Evolutionary conservation across 2,888 invertebrate species (phyloP), one percentile per base, ranked within the genome.

Genomic region (Dolichopus griseipennis): DNA sequence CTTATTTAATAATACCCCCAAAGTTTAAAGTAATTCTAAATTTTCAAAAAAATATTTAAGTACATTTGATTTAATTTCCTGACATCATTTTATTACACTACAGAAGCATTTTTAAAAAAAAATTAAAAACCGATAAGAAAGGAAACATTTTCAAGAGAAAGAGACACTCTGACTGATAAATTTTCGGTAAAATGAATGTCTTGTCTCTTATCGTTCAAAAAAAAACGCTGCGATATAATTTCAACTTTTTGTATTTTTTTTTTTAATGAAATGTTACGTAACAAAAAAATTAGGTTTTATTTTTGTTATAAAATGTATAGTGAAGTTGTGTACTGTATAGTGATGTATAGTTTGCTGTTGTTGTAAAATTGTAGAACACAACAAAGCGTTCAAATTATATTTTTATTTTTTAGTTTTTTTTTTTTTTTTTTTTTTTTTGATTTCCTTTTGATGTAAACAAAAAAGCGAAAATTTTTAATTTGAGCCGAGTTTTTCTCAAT

Each of bases 201-300:
- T 41, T 52, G 52, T 18, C 2, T 52, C 18, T 52, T 52, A 52
- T 52, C 52, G 52, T 52, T 52, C 1, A 8, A 10, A 37, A 37
- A 37, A 37, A 37, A 37, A 27, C 2, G 27, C 37, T n/a, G 37
- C 37, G 37, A 37, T 37, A 37, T 12, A 37, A 37, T 37, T 37
- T 37, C 37, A 12, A 10, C 9, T 34, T 34, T 34, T n/a, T n/a
- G n/a, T n/a, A 34, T 37, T 37, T 37, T 37, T 52, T 52, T 52
- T n/a, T 52, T 52, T n/a, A 52, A 52, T 52, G n/a, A 52, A 52
- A 52, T 52, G 18, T 52, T 52, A 52, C 18, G 52, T 52, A 52
- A 52, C 52, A 52, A 52, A 9, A 43, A 27, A 27, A 27, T 27
- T 27, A 5, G 27, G 5, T 27, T 27, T 27, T 27, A 4, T 27